Percentiles rank a stretch among this genome's conserved stretches.
Evolutionary conservation across 2,797 vertebrate genomes (phyloP).

Genomic region (Catostomus latipinnis): DNA sequence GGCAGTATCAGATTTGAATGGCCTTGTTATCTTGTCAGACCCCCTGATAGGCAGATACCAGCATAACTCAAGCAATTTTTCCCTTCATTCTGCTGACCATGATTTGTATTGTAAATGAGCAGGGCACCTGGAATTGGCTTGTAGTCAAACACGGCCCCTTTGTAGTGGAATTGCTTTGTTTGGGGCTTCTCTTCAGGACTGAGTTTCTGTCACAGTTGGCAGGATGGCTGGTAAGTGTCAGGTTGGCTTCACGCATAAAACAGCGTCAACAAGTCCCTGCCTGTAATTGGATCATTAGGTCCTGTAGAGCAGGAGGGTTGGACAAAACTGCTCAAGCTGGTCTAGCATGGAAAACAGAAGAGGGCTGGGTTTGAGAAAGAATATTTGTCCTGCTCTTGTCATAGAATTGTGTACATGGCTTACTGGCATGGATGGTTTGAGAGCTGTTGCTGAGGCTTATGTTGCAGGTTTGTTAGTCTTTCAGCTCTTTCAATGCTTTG

Average conservation of each 20-base stretch:
- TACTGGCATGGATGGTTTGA: conserved; percentile 22
- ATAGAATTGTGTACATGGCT: conserved; percentile 31
- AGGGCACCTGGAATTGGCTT: conserved; percentile 52
- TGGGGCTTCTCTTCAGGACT: conserved; percentile 52
- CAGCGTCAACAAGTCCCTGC: conserved; percentile 75
- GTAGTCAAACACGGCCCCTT: conserved; percentile 48
- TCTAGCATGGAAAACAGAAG: conserved; percentile 62
- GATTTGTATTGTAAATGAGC: conserved; percentile 84
- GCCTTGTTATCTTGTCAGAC: conserved; percentile 44
- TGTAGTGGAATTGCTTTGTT: conserved; percentile 52
- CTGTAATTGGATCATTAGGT: conserved; percentile 81
- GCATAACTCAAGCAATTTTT: conserved; percentile 11
- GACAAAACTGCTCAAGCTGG: conserved; percentile 62
- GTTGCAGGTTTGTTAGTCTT: conserved; percentile 27
- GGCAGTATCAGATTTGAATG: conserved; percentile 38
- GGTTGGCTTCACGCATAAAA: conserved; percentile 67
- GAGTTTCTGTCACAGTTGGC: conserved; percentile 59
- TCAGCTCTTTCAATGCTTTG: neutral
- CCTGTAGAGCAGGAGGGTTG: conserved; percentile 62
- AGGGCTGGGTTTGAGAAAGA: conserved; percentile 55
- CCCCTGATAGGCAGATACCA: conserved; percentile 27
- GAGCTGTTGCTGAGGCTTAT: conserved; percentile 18
- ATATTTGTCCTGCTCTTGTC: conserved; percentile 39
- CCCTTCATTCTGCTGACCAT: conserved; percentile 57
- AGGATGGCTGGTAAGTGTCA: conserved; percentile 64